These are phyloP conservation scores for Eupleurogrammus muticus DNA, from an alignment of 2,797 vertebrate species.

Conservation along the genomic window DNA sequence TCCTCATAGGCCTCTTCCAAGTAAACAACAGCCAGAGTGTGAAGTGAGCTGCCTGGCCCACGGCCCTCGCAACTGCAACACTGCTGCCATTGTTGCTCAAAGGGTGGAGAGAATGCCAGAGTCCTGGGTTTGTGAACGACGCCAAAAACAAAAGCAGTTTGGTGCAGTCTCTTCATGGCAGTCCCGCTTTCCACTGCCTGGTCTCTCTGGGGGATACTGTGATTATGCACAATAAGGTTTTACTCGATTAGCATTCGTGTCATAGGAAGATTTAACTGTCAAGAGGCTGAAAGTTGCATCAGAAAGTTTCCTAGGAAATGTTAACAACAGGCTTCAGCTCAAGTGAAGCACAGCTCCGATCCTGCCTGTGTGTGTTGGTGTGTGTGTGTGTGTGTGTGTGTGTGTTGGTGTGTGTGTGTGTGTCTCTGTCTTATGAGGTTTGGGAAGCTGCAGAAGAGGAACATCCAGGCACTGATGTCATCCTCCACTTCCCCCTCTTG, in stretches of 20 bases:
- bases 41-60: slow-evolving; percentile 52
- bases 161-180: slow-evolving; percentile 47
- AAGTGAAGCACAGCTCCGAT: slow-evolving; percentile 20
- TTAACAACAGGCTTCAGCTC: neutral
- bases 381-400: slow-evolving; percentile 12
- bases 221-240: neutral
- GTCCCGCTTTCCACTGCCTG: slow-evolving; percentile 24
- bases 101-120: slow-evolving; percentile 61
- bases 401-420: slow-evolving; percentile 10
- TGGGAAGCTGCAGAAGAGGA: slow-evolving; percentile 32
- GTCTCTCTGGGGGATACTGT: slow-evolving; percentile 7
- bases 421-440: neutral
- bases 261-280: slow-evolving; percentile 19
- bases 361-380: slow-evolving; percentile 6
- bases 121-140: slow-evolving; percentile 54
- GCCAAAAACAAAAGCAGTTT: slow-evolving; percentile 64
- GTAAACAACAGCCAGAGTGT: slow-evolving; percentile 71
- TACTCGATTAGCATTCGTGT: neutral
- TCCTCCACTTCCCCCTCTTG: slow-evolving; percentile 38
- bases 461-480: slow-evolving; percentile 55
- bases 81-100: slow-evolving; percentile 73
- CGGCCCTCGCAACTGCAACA: slow-evolving; percentile 63
- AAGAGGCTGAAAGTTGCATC: slow-evolving; percentile 33
- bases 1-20: slow-evolving; percentile 60
- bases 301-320: slow-evolving; percentile 28